Evolutionary conservation across 2,888 invertebrate genomes (phyloP).

Genomic region (Thecophora atra): DNA sequence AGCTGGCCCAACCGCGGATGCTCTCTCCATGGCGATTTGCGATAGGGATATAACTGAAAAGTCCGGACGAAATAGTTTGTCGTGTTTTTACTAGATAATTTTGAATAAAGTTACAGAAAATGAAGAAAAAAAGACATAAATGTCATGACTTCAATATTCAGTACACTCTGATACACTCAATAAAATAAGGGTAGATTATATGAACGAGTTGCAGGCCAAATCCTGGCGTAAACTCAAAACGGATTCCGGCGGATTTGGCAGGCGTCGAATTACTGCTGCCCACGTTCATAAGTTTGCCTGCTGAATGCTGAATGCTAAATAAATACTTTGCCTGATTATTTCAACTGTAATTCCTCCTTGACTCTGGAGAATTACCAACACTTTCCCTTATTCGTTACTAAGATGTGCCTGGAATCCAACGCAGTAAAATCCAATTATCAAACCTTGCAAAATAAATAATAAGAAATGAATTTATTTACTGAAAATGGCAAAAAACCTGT

Average conservation of each 20-base stretch:
- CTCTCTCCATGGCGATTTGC: conserved; percentile 43
- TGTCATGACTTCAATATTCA: background rate
- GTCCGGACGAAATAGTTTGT: conserved; percentile 53
- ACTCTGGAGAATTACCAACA: no score
- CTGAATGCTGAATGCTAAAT: conserved; percentile 24
- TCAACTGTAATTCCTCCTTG: no score
- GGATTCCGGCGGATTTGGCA: no score
- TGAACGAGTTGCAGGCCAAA: background rate
- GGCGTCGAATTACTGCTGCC: no score
- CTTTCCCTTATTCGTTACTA: no score
- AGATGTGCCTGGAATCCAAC: no score
- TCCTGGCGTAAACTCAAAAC: conserved; percentile 30
- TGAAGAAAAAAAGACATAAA: conserved; percentile 2
- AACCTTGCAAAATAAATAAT: no score
- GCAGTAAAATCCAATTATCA: no score
- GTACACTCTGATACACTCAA: background rate
- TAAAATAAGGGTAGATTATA: background rate
- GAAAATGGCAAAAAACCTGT: no score
- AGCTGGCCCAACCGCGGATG: conserved; percentile 42
- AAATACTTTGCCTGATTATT: conserved; percentile 7
- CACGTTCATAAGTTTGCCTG: no score
- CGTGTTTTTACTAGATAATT: background rate
- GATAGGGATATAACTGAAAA: conserved; percentile 58
- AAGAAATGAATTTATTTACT: no score
- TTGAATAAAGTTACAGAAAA: background rate